Conservation (phyloP, 2,797 vertebrate genomes). For the Euphonia xanthogaster region DNA sequence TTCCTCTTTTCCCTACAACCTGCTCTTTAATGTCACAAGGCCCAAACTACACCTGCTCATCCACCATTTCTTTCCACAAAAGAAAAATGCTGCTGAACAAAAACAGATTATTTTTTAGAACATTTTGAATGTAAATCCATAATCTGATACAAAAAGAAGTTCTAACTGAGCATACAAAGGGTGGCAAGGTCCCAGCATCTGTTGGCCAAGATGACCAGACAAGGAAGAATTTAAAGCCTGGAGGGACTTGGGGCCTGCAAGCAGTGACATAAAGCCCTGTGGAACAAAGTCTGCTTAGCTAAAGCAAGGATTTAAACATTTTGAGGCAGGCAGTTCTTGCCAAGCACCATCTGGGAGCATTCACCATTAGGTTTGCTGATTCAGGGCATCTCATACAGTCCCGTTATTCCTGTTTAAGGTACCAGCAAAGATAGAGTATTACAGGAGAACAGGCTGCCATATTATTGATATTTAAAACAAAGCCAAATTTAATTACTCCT, state of each 20-base stretch:
- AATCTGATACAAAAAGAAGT: neutral
- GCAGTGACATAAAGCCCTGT: neutral
- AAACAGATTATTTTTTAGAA: neutral
- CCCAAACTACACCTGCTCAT: neutral
- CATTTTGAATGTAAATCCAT: neutral
- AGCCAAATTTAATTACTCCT: neutral
- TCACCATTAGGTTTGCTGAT: neutral
- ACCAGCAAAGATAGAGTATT: neutral
- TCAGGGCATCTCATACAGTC: neutral
- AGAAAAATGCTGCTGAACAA: accelerated
- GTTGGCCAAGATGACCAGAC: neutral
- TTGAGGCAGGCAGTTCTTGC: neutral
- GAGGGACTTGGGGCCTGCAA: neutral
- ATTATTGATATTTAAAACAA: neutral
- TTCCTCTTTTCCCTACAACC: neutral
- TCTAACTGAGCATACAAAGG: neutral
- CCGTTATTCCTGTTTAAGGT: neutral
- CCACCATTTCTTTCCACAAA: neutral
- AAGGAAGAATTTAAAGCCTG: neutral
- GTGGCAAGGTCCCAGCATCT: neutral
- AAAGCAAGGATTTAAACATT: neutral
- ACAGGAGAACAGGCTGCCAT: neutral
- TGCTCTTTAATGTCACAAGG: neutral
- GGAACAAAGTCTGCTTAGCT: neutral
- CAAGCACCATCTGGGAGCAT: neutral